Evolutionary conservation across 2,113 vertebrate species (phyloP), one percentile per base, ranked within the genome.

Genomic region (Crotalus viridis): DNA sequence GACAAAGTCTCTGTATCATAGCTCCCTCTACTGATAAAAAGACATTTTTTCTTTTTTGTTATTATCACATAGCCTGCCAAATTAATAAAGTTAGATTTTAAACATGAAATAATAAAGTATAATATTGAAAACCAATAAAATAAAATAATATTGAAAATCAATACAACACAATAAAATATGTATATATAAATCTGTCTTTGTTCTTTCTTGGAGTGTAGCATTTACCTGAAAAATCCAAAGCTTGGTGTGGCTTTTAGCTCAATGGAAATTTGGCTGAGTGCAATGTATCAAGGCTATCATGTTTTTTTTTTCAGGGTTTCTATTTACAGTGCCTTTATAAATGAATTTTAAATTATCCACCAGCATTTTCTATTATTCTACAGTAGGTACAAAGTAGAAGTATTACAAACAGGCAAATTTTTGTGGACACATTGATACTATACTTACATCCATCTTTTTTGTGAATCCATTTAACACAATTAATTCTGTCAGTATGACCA

Each of bases 401-500:
- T n/a, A 57, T 9, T n/a, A 59, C 5, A 91, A 91, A 21, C 21
- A 85, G 10, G n/a, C 9, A 85, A 3, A 10, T 28, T 46, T 4
- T 51, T 87, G 15, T n/a, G 21, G 48, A 39, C 64, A 85, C 87
- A 46, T 87, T 19, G 54, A 24, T 24, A 74, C 90, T 59, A 33
- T 93, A 98, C 99, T 99, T 97, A 99, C 99, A 97, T 85, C 98
- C 94, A 94, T 98, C 97, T 74, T 95, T 94, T 96, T 96, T 98
- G 89, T 97, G 97, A 74, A 98, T 97, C 99, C 99, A 99, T n/a
- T 97, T 97, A 81, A 99, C 97, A 39, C 99, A 97, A 94, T 99
- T 99, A 91, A 99, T 99, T 94, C 99, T 97, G 24, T 96, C 98
- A 3, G 95, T 94, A 87, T 99, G 99, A n/a, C 99, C 98, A 90